These are phyloP conservation scores for Anoplopoma fimbria DNA, from an alignment of 2,113 vertebrate species.

Conservation along the genomic window DNA sequence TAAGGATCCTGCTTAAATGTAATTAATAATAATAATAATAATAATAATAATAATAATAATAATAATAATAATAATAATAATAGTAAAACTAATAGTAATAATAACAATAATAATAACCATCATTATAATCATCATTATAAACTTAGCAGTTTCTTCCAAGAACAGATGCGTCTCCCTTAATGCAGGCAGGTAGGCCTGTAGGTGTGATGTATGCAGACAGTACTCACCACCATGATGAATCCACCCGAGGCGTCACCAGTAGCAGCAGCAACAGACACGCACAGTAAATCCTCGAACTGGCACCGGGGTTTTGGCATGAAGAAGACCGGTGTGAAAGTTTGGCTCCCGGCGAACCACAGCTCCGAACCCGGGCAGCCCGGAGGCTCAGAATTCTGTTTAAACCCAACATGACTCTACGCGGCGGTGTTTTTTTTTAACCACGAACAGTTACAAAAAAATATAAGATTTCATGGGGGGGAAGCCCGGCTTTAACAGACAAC, in stretches of 20 bases:
- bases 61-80: background rate
- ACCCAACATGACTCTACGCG: constrained; percentile 81
- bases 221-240: constrained; percentile 97
- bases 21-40: background rate
- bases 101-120: background rate
- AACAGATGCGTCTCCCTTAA: background rate
- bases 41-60: background rate
- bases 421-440: background rate
- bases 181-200: constrained; percentile 11
- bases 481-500: constrained; percentile 9
- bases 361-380: constrained; percentile 55
- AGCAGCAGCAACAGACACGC: constrained; percentile 89
- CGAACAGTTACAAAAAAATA: background rate
- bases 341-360: constrained; percentile 69
- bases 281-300: constrained; percentile 86
- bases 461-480: background rate
- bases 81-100: background rate
- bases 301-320: constrained; percentile 75
- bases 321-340: constrained; percentile 77
- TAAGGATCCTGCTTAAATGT: background rate
- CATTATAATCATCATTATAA: background rate
- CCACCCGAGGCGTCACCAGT: constrained; percentile 90
- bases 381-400: constrained; percentile 81
- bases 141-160: background rate
- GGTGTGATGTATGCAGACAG: constrained; percentile 40